A percentile compares a stretch with the other conserved stretches of the same genome.
These are phyloP conservation scores for Wasmannia auropunctata DNA, from an alignment of 1,140 invertebrate species.

Conservation along the genomic window DNA sequence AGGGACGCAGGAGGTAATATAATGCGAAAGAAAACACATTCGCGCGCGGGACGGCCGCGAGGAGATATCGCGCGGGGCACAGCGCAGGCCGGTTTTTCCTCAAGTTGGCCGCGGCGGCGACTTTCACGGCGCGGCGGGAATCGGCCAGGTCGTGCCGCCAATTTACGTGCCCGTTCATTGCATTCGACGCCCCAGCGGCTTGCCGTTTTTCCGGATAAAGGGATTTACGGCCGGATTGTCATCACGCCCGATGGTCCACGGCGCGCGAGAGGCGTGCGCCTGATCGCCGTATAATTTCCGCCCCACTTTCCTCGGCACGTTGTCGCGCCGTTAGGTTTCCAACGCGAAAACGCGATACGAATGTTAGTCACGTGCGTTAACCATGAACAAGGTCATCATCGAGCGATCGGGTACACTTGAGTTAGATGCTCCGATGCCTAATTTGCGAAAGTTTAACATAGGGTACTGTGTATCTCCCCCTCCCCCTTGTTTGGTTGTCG, in stretches of 20 bases:
- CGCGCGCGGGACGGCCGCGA: neutral
- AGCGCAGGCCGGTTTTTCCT: constrained; percentile 4
- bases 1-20: neutral
- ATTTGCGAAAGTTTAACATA: neutral
- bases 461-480: neutral
- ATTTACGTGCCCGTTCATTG: neutral
- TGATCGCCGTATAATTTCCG: constrained; percentile 1
- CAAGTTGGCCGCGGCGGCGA: neutral
- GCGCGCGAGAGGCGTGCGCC: neutral
- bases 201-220: neutral
- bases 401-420: neutral
- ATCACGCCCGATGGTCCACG: neutral
- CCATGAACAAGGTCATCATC: constrained; percentile 44
- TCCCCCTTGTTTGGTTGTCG: neutral
- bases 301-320: constrained; percentile 39
- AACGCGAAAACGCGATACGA: neutral
- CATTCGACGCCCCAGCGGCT: neutral
- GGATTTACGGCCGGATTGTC: neutral
- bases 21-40: neutral
- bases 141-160: neutral
- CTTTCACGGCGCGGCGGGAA: constrained; percentile 14
- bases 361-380: constrained; percentile 7
- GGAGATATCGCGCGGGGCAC: neutral
- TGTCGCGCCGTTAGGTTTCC: neutral
- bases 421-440: neutral